Conservation (phyloP, 2,888 invertebrate genomes). For the Lithosia quadra region DNA sequence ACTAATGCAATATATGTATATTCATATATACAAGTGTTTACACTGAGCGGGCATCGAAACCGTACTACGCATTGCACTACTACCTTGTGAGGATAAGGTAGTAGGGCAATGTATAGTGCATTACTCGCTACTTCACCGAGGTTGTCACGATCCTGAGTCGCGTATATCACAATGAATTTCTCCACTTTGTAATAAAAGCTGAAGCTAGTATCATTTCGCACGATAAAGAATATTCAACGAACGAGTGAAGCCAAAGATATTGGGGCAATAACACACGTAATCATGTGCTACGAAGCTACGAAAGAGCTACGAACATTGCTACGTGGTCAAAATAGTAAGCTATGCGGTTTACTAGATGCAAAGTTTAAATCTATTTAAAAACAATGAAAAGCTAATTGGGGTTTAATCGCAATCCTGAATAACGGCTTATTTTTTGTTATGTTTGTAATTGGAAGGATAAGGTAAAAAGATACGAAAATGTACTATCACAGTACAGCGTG, state of each 20-base stretch:
- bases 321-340: conserved; percentile 14
- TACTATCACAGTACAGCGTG: too few relatives aligned
- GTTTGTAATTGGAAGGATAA: too few relatives aligned
- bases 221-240: conserved; percentile 25
- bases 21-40: too few relatives aligned
- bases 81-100: too few relatives aligned
- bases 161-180: not conserved
- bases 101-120: too few relatives aligned
- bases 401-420: too few relatives aligned
- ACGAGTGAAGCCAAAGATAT: conserved; percentile 40
- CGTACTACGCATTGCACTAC: too few relatives aligned
- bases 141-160: not conserved
- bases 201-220: conserved; percentile 21
- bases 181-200: conserved; percentile 32
- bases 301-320: conserved; percentile 26
- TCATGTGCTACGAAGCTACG: conserved; percentile 26
- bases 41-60: too few relatives aligned
- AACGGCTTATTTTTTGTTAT: too few relatives aligned
- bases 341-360: not conserved
- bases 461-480: too few relatives aligned
- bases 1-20: too few relatives aligned
- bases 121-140: not conserved
- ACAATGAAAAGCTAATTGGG: too few relatives aligned
- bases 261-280: conserved; percentile 41
- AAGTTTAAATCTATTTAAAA: not conserved